Evolutionary conservation across 2,797 vertebrate species (phyloP).

Genomic region (Arnoldichthys spilopterus): DNA sequence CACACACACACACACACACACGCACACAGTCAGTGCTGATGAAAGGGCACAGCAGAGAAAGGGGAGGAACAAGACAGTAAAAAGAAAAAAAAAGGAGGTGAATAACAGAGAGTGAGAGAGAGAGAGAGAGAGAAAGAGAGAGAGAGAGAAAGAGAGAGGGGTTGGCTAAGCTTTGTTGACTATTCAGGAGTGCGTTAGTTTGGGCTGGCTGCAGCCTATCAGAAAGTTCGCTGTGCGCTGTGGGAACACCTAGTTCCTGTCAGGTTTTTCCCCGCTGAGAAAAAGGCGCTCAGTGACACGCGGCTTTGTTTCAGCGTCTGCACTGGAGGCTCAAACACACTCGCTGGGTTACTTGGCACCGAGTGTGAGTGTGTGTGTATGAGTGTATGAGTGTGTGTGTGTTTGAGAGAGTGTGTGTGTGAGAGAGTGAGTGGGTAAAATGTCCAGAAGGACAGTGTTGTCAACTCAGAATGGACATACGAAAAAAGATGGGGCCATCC

Average conservation of each 20-base stretch:
- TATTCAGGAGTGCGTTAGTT: conserved; percentile 32
- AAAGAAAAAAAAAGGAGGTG: neutral
- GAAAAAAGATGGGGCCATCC: neutral
- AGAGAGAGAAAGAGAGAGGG: conserved; percentile 21
- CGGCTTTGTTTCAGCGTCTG: neutral
- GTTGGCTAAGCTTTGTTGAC: neutral
- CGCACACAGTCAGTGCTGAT: too few species aligned
- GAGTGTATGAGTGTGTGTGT: neutral
- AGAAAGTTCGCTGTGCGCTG: conserved; percentile 36
- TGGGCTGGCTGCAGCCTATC: conserved; percentile 36
- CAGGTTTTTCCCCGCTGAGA: conserved; percentile 8
- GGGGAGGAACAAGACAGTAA: too few species aligned
- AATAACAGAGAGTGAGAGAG: conserved; percentile 11
- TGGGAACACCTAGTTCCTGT: conserved; percentile 47
- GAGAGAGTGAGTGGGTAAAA: conserved; percentile 58
- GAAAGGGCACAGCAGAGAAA: too few species aligned
- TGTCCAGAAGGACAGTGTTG: conserved; percentile 78
- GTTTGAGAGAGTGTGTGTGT: neutral
- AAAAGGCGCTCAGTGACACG: neutral
- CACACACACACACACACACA: too few species aligned
- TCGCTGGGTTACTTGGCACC: neutral
- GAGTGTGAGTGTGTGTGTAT: conserved; percentile 9
- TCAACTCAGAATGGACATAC: conserved; percentile 41
- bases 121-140: conserved; percentile 3
- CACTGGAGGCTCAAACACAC: conserved; percentile 9